Percentiles rank a stretch among this genome's conserved stretches.
phyloP scores from a whole-genome alignment of 2,797 vertebrate genomes.

The Numenius phaeopus region DNA sequence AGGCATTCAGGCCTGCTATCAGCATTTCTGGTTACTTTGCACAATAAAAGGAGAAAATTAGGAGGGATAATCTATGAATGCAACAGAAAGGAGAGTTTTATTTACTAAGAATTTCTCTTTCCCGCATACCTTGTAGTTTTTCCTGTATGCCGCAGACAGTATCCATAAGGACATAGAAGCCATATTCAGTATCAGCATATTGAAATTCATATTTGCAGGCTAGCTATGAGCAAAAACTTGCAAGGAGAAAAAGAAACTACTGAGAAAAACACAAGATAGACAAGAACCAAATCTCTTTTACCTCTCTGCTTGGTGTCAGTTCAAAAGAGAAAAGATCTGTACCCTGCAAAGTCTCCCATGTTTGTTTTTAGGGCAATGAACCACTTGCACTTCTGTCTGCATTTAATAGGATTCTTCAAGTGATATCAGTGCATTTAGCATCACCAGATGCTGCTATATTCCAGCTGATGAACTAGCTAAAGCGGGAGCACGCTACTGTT shows the following conservation, averaged over 20 bases:
- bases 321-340: background rate
- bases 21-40: constrained; percentile 17
- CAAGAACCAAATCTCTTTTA: background rate
- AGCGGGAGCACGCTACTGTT: background rate
- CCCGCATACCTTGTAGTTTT: background rate
- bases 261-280: background rate
- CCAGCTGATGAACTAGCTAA: background rate
- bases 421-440: background rate
- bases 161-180: background rate
- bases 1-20: constrained; percentile 6
- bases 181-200: fast-evolving
- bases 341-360: background rate
- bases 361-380: background rate
- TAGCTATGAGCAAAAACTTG: background rate
- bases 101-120: background rate
- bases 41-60: background rate
- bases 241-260: background rate
- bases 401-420: background rate
- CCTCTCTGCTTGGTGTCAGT: background rate
- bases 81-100: background rate
- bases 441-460: background rate
- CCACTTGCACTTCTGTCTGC: background rate
- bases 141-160: background rate
- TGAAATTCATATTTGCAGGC: background rate
- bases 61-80: background rate